These are phyloP conservation scores for Nothura maculosa DNA, from an alignment of 2,797 vertebrate genomes.

Conservation along the genomic window DNA sequence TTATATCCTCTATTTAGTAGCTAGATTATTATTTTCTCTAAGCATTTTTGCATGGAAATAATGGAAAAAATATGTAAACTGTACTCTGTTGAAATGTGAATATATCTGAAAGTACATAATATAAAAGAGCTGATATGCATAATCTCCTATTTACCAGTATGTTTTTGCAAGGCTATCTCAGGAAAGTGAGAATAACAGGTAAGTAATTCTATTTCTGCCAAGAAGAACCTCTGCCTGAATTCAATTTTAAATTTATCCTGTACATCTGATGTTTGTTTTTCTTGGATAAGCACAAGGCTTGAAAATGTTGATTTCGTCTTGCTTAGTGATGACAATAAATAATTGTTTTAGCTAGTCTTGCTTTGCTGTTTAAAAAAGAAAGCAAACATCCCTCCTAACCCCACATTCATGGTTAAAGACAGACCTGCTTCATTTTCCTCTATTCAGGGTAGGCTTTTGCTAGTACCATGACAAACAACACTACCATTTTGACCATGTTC, in stretches of 20 bases:
- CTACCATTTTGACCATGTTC: background rate
- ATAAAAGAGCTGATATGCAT: background rate
- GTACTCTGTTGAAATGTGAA: background rate
- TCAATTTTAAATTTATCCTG: background rate
- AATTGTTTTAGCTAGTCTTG: background rate
- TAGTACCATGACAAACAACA: background rate
- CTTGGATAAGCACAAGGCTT: background rate
- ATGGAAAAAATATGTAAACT: background rate
- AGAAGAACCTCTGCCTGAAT: background rate
- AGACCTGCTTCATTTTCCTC: rapidly evolving
- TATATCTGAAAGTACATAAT: background rate
- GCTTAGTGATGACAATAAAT: background rate
- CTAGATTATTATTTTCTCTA: background rate
- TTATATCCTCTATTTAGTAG: background rate
- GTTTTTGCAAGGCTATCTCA: background rate
- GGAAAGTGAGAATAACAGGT: background rate
- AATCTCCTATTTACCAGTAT: background rate
- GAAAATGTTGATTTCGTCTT: background rate
- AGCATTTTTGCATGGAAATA: background rate
- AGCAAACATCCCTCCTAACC: background rate
- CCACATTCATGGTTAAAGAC: background rate
- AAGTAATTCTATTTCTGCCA: background rate
- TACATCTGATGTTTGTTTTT: background rate
- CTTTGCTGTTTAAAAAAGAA: background rate
- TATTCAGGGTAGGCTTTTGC: background rate